phyloP scores from a whole-genome alignment of 2,797 vertebrate genomes.

The Myotis myotis region DNA sequence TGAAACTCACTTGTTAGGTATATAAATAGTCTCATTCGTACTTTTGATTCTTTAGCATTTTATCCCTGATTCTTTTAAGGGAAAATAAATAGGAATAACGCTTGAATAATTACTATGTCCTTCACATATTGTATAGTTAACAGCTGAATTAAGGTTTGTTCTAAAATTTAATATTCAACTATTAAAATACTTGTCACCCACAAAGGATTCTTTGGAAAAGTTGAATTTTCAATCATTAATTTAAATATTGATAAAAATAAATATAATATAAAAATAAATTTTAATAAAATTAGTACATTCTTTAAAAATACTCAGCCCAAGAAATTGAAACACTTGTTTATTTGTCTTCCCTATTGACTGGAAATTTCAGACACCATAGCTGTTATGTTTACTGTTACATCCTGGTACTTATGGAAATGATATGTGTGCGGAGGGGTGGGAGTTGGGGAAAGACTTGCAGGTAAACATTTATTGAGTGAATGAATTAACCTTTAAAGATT shows the following conservation, averaged over 20 bases:
- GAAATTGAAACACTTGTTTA: neutral
- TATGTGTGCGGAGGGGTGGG: neutral
- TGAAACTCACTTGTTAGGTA: neutral
- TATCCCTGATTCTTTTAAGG: neutral
- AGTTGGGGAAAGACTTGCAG: neutral
- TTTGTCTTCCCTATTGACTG: neutral
- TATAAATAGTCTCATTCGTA: neutral
- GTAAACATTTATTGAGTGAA: neutral
- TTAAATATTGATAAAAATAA: slow-evolving; percentile 1
- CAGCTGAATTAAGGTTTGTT: neutral
- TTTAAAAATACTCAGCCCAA: neutral
- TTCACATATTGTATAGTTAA: neutral
- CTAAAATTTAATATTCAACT: slow-evolving; percentile 6
- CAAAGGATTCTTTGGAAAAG: neutral
- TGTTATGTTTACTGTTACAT: neutral
- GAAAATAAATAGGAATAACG: neutral
- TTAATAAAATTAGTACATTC: neutral
- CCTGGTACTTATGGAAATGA: neutral
- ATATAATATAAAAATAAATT: neutral
- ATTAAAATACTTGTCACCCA: neutral
- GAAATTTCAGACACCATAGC: neutral
- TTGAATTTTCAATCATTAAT: neutral
- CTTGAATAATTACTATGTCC: neutral
- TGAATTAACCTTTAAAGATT: slow-evolving; percentile 26
- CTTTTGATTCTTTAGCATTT: neutral